Conservation (phyloP, 1,140 invertebrate genomes). For the Probaryconus sp. region DNA sequence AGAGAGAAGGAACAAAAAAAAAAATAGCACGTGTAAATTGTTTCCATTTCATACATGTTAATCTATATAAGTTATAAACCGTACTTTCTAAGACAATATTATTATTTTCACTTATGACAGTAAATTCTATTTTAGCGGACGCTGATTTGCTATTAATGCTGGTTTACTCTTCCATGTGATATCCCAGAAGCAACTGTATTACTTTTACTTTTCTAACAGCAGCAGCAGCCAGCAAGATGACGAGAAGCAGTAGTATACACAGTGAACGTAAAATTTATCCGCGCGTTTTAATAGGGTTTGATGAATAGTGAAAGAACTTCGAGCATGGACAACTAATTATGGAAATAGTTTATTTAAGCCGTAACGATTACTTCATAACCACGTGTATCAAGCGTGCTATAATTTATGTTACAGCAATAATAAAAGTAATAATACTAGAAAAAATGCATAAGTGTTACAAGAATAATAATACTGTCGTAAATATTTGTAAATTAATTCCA, state of each 20-base stretch:
- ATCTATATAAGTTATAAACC: too few relatives aligned
- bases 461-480: too few relatives aligned
- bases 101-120: too few relatives aligned
- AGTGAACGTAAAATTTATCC: slow-evolving; percentile 46
- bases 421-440: background rate
- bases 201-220: slow-evolving; percentile 50
- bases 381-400: background rate
- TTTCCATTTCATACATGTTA: too few relatives aligned
- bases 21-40: too few relatives aligned
- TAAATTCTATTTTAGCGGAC: too few relatives aligned
- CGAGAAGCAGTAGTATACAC: slow-evolving; percentile 33
- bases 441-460: too few relatives aligned
- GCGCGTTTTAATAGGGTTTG: slow-evolving; percentile 42
- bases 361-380: slow-evolving; percentile 28
- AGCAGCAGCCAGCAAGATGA: too few relatives aligned
- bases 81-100: too few relatives aligned
- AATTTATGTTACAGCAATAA: slow-evolving; percentile 6
- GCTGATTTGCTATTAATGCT: slow-evolving; percentile 22
- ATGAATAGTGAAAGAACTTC: slow-evolving; percentile 43
- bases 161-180: slow-evolving; percentile 1
- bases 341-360: slow-evolving; percentile 24
- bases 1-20: too few relatives aligned
- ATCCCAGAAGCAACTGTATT: slow-evolving; percentile 21
- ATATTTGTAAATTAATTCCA: too few relatives aligned
- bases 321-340: slow-evolving; percentile 31